Evolutionary conservation across 2,797 vertebrate genomes (phyloP).

Genomic region (Pangasius larnaudii): DNA sequence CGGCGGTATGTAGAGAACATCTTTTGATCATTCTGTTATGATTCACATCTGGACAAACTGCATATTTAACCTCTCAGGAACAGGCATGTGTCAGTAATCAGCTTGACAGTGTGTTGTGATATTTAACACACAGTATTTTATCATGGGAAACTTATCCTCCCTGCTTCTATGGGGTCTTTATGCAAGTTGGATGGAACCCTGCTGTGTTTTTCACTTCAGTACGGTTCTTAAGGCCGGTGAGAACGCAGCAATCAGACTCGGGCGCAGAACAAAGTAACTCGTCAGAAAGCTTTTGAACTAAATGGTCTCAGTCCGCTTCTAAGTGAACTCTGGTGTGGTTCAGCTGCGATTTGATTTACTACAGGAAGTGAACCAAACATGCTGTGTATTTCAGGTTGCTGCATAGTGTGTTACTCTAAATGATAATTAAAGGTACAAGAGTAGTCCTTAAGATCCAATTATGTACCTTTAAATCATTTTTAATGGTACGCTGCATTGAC

Average conservation of each 20-base stretch:
- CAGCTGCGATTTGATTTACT: not conserved
- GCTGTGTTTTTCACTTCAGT: too few relatives aligned
- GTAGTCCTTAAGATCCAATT: not conserved
- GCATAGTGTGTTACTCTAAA: not conserved
- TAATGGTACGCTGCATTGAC: not conserved
- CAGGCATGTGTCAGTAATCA: too few relatives aligned
- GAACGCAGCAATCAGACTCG: not conserved
- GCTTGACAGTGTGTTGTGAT: too few relatives aligned
- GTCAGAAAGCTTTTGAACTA: not conserved
- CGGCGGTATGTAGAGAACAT: slow-evolving; percentile 82
- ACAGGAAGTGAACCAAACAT: not conserved
- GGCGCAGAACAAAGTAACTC: not conserved
- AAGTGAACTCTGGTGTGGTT: not conserved
- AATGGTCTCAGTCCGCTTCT: not conserved
- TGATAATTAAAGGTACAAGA: not conserved
- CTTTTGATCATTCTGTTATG: not conserved
- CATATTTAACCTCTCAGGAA: not conserved
- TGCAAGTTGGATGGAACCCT: too few relatives aligned
- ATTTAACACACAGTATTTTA: too few relatives aligned
- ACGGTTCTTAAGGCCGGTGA: too few relatives aligned
- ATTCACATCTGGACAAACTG: not conserved
- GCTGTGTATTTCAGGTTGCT: not conserved
- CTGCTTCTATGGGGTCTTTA: too few relatives aligned
- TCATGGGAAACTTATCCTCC: too few relatives aligned
- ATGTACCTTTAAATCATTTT: not conserved